phyloP scores from a whole-genome alignment of 2,113 vertebrate species.

The Sorex araneus region DNA sequence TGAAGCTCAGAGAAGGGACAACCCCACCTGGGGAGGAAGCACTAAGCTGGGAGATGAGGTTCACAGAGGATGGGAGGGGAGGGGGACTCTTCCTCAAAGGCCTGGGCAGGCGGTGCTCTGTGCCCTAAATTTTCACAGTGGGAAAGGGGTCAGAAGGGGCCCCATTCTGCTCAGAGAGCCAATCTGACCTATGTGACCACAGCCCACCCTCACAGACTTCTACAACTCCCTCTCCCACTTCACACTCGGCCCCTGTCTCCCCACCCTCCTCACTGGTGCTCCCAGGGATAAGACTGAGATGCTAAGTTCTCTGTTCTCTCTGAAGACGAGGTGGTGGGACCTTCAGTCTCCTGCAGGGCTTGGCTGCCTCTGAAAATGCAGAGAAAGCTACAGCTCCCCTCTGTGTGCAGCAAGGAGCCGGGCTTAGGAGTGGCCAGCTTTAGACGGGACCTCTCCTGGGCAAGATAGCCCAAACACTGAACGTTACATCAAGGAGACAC shows the following conservation, averaged over 20 bases:
- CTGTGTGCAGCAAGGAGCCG: background rate
- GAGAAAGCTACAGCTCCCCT: background rate
- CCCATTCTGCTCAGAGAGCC: background rate
- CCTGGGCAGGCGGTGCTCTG: background rate
- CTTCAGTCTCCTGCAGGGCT: background rate
- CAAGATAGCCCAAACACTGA: background rate
- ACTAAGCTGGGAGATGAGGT: slow-evolving; percentile 82
- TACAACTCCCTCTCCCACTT: too few species aligned
- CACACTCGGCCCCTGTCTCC: background rate
- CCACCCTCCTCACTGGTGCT: background rate
- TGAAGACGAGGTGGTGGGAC: background rate
- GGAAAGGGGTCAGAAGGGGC: background rate
- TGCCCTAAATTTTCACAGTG: slow-evolving; percentile 71
- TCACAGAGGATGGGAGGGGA: slow-evolving; percentile 69
- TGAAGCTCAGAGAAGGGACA: slow-evolving; percentile 83
- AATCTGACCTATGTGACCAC: background rate
- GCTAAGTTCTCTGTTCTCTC: background rate
- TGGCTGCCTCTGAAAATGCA: background rate
- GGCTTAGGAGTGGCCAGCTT: background rate
- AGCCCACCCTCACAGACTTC: background rate
- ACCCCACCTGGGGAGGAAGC: slow-evolving; percentile 83
- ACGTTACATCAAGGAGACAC: background rate
- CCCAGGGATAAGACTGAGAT: background rate
- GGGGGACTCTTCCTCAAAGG: slow-evolving; percentile 48
- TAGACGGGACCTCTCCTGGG: background rate